phyloP scores from a whole-genome alignment of 37 sponge, comb jelly and placozoan species.

The Chondrosia reniformis region DNA sequence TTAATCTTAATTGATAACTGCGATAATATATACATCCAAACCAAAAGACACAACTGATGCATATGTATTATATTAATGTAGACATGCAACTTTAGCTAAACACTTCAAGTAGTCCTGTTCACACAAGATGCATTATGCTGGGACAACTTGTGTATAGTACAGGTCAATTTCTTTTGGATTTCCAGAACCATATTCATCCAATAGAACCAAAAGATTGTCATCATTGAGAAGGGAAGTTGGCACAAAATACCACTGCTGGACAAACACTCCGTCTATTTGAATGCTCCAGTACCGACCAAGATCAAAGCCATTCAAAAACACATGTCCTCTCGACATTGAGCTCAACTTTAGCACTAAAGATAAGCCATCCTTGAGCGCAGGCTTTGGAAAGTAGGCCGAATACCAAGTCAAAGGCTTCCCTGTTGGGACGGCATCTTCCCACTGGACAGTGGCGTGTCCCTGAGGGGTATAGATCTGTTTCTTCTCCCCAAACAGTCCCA shows the following conservation, averaged over 20 bases:
- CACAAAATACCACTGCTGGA: constrained; percentile 38
- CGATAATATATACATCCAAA: too few relatives aligned
- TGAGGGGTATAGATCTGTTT: constrained; percentile 14
- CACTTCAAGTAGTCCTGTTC: too few relatives aligned
- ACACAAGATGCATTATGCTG: too few relatives aligned
- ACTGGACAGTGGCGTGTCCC: neutral
- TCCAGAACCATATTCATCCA: constrained; percentile 26
- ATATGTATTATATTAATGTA: too few relatives aligned
- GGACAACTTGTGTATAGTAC: too few relatives aligned
- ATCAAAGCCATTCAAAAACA: constrained; percentile 47
- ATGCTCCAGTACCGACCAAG: constrained; percentile 55
- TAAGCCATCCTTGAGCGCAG: neutral
- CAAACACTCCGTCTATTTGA: constrained; percentile 13
- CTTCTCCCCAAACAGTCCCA: constrained; percentile 28
- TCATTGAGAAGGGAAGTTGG: constrained; percentile 18
- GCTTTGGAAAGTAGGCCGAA: neutral
- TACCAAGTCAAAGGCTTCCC: constrained; percentile 35
- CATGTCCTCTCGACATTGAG: constrained; percentile 34
- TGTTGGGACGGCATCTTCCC: constrained; percentile 25
- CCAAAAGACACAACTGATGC: too few relatives aligned
- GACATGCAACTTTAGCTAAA: too few relatives aligned
- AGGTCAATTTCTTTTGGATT: constrained; percentile 11
- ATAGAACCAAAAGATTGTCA: constrained; percentile 24
- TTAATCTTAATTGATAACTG: too few relatives aligned
- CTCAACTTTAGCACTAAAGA: constrained; percentile 26